Evolutionary conservation across 2,888 invertebrate genomes (phyloP).

Genomic region (Oeneis ivallda): DNA sequence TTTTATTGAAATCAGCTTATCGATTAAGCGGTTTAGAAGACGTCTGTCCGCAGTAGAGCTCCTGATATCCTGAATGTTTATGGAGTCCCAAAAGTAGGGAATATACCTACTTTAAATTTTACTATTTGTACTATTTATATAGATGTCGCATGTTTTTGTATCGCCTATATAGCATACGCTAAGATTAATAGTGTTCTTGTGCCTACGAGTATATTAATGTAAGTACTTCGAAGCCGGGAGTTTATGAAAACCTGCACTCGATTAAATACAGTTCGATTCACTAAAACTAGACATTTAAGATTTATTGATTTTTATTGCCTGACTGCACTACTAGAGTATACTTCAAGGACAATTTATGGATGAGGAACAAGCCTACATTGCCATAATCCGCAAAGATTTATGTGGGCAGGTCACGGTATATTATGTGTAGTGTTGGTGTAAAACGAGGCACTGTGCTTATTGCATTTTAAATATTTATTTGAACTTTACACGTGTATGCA

Average conservation of each 20-base stretch:
- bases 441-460: not conserved
- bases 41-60: too few relatives aligned
- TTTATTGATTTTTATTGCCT: constrained; percentile 8
- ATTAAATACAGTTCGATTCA: not conserved
- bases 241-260: not conserved
- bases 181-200: not conserved
- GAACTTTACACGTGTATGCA: not conserved
- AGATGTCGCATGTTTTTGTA: too few relatives aligned
- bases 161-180: too few relatives aligned
- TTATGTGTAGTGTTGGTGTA: not conserved
- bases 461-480: not conserved
- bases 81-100: too few relatives aligned
- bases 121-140: too few relatives aligned
- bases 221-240: too few relatives aligned
- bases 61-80: too few relatives aligned
- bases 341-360: constrained; percentile 2
- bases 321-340: constrained; percentile 4
- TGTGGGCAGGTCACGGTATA: not conserved
- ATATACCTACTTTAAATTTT: too few relatives aligned
- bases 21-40: too few relatives aligned
- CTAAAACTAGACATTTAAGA: not conserved
- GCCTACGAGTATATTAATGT: not conserved
- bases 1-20: too few relatives aligned
- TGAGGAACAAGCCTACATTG: not conserved
- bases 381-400: not conserved